These are phyloP conservation scores for Archips crataeganus DNA, from an alignment of 2,888 invertebrate genomes.

Conservation along the genomic window DNA sequence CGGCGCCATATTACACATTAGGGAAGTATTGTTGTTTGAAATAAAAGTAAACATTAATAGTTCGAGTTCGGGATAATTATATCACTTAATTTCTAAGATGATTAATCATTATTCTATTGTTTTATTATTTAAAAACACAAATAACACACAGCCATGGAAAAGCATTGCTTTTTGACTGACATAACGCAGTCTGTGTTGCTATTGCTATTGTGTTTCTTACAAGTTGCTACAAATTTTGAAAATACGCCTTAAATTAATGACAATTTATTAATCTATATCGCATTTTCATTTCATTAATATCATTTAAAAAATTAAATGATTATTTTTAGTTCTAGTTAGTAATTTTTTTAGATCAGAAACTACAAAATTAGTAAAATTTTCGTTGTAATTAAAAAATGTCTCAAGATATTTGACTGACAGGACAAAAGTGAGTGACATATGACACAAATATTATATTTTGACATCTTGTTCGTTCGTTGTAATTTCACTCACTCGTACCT, in stretches of 20 bases:
- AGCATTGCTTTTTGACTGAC: constrained; percentile 4
- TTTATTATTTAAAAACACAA: background rate
- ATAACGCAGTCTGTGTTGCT: constrained; percentile 6
- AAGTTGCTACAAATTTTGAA: background rate
- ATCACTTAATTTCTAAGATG: background rate
- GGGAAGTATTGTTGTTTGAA: background rate
- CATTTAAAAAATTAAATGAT: no score
- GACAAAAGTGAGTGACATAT: constrained; percentile 2
- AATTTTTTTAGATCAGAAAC: no score
- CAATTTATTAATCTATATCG: no score
- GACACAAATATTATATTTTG: constrained; percentile 43
- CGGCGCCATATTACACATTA: constrained; percentile 18
- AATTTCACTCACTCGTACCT: constrained; percentile 31
- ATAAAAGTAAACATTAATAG: background rate
- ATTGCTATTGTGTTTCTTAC: background rate
- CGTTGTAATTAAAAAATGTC: no score
- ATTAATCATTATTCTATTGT: background rate
- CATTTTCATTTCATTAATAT: no score
- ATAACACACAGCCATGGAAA: constrained; percentile 8
- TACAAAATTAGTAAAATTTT: no score
- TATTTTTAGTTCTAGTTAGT: no score
- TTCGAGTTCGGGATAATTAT: background rate
- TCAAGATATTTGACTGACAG: background rate
- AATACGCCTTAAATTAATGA: no score
- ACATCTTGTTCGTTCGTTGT: constrained; percentile 23